Percentiles rank a stretch among this genome's conserved stretches.
These are phyloP conservation scores for Heliornis fulica DNA, from an alignment of 2,113 vertebrate species.

Conservation along the genomic window DNA sequence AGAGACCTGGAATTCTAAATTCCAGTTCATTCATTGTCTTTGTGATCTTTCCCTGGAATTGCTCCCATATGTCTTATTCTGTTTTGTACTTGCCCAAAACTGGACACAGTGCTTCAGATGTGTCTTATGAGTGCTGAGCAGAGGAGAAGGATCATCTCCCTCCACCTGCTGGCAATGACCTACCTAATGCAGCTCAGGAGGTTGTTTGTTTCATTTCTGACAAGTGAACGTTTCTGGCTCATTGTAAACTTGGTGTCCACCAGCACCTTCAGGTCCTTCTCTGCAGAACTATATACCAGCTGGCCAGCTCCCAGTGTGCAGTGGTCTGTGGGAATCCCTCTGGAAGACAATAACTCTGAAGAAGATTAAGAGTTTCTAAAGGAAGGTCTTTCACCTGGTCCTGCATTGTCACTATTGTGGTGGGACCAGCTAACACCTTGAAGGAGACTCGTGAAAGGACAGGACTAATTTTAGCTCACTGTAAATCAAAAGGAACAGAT, in stretches of 20 bases:
- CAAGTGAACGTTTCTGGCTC: background rate
- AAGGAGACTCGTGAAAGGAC: background rate
- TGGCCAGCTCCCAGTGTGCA: background rate
- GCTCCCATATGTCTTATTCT: background rate
- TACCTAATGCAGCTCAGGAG: background rate
- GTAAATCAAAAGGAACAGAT: background rate
- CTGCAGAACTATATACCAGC: background rate
- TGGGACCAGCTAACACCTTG: background rate
- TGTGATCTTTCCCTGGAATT: background rate
- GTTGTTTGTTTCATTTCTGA: background rate
- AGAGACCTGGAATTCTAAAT: too few species aligned
- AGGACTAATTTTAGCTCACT: background rate
- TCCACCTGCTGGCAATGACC: background rate
- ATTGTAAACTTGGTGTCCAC: background rate
- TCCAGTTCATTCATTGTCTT: background rate
- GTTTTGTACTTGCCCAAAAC: background rate
- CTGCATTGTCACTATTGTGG: background rate
- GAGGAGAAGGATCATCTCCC: background rate
- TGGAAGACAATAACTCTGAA: background rate
- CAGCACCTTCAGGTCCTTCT: background rate
- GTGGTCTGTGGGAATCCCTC: background rate
- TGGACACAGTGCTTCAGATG: background rate
- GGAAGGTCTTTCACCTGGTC: background rate
- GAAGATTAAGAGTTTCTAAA: background rate
- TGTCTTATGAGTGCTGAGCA: background rate